Conservation (phyloP, 1,140 invertebrate species). For the Agrypnia vestita region DNA sequence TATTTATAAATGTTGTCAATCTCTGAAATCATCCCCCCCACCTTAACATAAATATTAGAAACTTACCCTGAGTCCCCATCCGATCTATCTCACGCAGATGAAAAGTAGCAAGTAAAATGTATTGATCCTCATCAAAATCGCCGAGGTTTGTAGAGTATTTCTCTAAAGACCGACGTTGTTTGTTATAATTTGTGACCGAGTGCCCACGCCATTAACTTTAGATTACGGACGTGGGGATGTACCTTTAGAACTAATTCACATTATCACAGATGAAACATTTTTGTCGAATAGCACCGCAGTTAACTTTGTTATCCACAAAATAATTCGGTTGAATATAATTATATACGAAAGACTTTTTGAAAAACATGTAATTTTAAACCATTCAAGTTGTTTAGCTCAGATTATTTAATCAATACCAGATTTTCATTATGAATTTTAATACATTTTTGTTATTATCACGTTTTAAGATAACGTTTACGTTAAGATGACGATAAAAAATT, state of each 20-base stretch:
- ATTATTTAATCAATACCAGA: too few species aligned
- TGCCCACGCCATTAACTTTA: not conserved
- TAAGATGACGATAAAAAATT: too few species aligned
- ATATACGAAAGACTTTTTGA: constrained; percentile 5
- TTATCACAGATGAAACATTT: constrained; percentile 21
- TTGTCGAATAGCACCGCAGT: constrained; percentile 11
- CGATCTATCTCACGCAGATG: not conserved
- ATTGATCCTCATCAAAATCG: not conserved
- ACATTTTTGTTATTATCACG: not conserved
- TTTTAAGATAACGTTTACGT: not conserved
- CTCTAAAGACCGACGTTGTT: not conserved
- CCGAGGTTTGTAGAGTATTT: not conserved
- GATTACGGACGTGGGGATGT: not conserved
- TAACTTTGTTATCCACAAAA: constrained; percentile 25
- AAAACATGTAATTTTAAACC: constrained; percentile 6
- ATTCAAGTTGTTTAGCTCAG: too few species aligned
- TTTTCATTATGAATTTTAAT: not conserved
- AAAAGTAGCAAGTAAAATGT: not conserved
- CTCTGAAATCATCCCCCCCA: constrained; percentile 17
- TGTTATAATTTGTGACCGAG: not conserved
- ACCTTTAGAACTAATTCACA: constrained; percentile 33
- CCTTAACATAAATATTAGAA: constrained; percentile 30
- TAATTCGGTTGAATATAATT: constrained; percentile 21
- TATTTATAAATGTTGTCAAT: constrained; percentile 6
- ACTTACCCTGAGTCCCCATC: constrained; percentile 1